These are phyloP conservation scores for Momotus momota DNA, from an alignment of 2,797 vertebrate species.

Conservation along the genomic window DNA sequence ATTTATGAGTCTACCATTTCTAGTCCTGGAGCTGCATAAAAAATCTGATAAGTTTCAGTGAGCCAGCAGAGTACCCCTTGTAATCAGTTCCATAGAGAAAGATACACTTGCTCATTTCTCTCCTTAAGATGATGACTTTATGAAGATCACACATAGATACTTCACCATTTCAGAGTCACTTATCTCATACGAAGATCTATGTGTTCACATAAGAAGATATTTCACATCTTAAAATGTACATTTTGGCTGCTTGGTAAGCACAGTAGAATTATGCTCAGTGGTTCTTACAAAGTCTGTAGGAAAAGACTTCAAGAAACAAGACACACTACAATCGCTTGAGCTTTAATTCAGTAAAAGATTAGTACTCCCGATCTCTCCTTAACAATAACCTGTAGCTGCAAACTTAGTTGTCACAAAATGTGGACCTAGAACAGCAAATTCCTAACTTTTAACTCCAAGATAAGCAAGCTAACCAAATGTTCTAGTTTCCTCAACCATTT, in stretches of 20 bases:
- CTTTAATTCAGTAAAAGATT: neutral
- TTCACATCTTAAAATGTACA: neutral
- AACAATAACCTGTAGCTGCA: neutral
- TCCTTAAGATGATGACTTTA: neutral
- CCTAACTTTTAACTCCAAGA: neutral
- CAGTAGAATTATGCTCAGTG: neutral
- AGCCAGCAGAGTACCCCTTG: neutral
- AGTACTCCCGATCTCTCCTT: neutral
- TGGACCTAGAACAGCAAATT: neutral
- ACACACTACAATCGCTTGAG: neutral
- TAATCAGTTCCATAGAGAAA: neutral
- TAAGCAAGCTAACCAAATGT: neutral
- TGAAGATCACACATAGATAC: neutral
- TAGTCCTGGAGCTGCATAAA: neutral
- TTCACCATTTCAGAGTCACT: neutral
- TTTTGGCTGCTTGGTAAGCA: neutral
- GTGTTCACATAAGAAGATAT: neutral
- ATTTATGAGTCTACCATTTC: neutral
- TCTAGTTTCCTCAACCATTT: neutral
- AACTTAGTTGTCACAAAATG: neutral
- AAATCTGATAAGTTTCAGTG: neutral
- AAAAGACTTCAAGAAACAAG: neutral
- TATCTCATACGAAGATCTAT: neutral
- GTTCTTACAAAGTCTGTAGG: neutral
- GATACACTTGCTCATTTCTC: neutral